Evolutionary conservation across 2,113 vertebrate species (phyloP).

Genomic region (Coregonus clupeaformis): DNA sequence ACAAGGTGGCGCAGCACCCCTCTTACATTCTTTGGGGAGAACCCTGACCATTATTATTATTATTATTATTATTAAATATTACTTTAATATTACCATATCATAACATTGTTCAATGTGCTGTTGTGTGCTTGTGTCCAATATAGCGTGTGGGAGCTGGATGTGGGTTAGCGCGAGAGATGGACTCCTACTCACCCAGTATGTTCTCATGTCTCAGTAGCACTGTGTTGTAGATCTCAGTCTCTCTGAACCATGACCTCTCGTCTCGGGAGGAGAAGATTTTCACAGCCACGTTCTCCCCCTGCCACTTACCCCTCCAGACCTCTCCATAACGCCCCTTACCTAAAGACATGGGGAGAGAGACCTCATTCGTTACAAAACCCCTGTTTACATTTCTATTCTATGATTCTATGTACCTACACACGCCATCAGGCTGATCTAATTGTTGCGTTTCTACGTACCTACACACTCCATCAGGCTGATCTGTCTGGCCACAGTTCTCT

Average conservation of each 20-base stretch:
- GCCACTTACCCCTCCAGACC: conserved; percentile 82
- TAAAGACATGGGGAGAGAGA: conserved; percentile 21
- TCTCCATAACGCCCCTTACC: conserved; percentile 81
- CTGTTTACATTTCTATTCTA: too few species aligned
- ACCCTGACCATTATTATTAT: too few species aligned
- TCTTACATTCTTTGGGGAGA: too few species aligned
- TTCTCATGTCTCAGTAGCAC: conserved; percentile 80
- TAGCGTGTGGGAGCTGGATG: not conserved
- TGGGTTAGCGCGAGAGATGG: not conserved
- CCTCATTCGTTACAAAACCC: too few species aligned
- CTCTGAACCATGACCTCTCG: conserved; percentile 82
- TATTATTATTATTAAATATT: too few species aligned
- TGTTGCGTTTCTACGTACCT: conserved; percentile 71
- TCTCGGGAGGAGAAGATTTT: conserved; percentile 83
- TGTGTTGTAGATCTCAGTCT: conserved; percentile 82
- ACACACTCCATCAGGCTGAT: conserved; percentile 96
- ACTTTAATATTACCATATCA: too few species aligned
- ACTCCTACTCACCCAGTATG: conserved; percentile 72
- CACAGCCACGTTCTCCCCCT: conserved; percentile 80
- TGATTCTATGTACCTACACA: not conserved
- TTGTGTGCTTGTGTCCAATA: too few species aligned
- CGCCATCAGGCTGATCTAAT: not conserved
- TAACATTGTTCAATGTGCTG: too few species aligned
- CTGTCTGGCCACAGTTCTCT: conserved; percentile 96
- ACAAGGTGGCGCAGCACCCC: too few species aligned